Evolutionary conservation across 2,797 vertebrate species (phyloP), one percentile per base, ranked within the genome.

Genomic region (Pipistrellus pygmaeus): DNA sequence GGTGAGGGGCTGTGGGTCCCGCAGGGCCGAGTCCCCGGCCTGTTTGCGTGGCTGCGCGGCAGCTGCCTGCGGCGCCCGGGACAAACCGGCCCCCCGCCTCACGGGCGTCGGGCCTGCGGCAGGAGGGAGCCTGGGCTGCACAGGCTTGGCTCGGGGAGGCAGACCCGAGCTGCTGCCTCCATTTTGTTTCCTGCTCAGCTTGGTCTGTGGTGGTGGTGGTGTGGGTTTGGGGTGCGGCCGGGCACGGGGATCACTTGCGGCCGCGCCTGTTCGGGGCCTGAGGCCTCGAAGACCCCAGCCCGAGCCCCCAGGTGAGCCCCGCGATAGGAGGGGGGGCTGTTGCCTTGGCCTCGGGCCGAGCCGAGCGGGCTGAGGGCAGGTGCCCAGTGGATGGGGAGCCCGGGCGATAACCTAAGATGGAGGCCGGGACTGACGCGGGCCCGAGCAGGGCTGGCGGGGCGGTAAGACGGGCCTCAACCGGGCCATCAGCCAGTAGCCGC

Each of bases 141-240:
- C 66, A 48, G 89, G 81, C 96, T 97, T 83, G 95, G 95, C 96
- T 96, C 93, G 66, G 95, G 94, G 94, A 97, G 77, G 93, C 97
- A 94, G 96, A 96, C 96, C 96, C 94, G 95, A 95, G 96, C 96
- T 85, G 97, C 96, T 96, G 97, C 96, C 97, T 97, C 97, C 97
- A 97, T 97, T 97, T 97, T 97, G 97, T 97, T 97, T 97, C 97
- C 97, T 97, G 95, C 81, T 96, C 94, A 93, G 97, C 96, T 96
- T 88, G 97, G 96, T 95, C 95, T 78, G 95, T 96, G 72, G 93
- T 96, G 94, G 91, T 95, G 95, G 73, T 97, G 94, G 89, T 91
- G 96, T 96, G 94, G 95, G 87, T 93, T 97, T 95, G 97, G 97
- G 97, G 96, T 96, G 97, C 96, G 96, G 97, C 95, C 73, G 91